Conservation (phyloP, 2,113 vertebrate species). For the Periophthalmodon schlosseri region DNA sequence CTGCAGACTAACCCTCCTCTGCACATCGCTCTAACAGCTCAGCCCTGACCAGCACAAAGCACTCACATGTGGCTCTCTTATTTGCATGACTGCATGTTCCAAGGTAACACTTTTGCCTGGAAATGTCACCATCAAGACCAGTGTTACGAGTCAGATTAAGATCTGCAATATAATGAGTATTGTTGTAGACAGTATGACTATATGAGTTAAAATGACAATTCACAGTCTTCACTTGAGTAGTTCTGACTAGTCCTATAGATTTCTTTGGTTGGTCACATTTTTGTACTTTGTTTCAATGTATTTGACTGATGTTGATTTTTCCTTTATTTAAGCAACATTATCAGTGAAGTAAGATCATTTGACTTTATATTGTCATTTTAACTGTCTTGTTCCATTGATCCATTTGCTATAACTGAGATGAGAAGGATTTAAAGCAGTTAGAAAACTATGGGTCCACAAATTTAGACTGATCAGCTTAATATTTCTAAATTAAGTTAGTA, state of each 20-base stretch:
- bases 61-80: conserved; percentile 21
- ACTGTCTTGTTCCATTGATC: too few species aligned
- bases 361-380: not conserved
- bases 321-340: not conserved
- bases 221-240: not conserved
- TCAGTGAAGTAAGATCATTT: not conserved
- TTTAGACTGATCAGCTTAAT: not conserved
- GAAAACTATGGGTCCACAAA: not conserved
- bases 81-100: conserved; percentile 70
- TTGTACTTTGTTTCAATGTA: not conserved
- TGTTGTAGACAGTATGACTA: conserved; percentile 1
- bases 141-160: conserved; percentile 26
- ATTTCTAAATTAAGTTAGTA: not conserved
- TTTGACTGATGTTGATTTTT: not conserved
- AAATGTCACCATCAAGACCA: conserved; percentile 61
- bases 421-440: not conserved
- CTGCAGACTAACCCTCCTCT: conserved; percentile 66
- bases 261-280: not conserved
- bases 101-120: conserved; percentile 69
- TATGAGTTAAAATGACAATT: not conserved
- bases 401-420: not conserved
- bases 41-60: conserved; percentile 33
- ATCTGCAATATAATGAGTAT: conserved; percentile 33
- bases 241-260: not conserved
- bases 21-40: conserved; percentile 62